Evolutionary conservation across 2,888 invertebrate genomes (phyloP).

Genomic region (Laothoe populi): DNA sequence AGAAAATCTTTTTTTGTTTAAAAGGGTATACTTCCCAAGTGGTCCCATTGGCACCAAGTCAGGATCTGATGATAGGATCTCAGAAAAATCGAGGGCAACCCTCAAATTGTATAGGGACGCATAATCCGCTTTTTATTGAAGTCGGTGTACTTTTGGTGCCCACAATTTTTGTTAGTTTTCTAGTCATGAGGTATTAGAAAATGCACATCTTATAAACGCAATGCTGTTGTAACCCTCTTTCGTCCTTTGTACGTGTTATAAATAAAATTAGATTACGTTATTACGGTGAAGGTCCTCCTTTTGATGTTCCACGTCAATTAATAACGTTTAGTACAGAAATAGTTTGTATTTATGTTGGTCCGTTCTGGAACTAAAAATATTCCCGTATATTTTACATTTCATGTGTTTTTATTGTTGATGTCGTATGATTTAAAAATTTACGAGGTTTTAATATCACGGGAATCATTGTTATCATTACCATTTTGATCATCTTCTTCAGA

Average conservation of each 20-base stretch:
- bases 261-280: background rate
- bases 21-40: no score
- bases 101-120: no score
- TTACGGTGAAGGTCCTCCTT: constrained; percentile 9
- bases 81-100: no score
- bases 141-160: no score
- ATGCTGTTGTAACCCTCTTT: background rate
- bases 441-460: background rate
- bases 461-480: no score
- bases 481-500: no score
- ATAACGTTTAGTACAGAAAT: constrained; percentile 2
- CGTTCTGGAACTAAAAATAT: background rate
- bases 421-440: background rate
- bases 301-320: constrained; percentile 9
- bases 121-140: no score
- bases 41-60: no score
- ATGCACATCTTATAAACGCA: background rate
- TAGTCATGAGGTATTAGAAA: no score
- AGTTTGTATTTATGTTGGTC: background rate
- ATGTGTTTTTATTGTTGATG: background rate
- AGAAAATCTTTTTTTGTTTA: no score
- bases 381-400: background rate
- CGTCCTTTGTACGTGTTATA: background rate
- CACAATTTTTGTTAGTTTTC: no score
- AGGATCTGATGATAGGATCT: no score